These are phyloP conservation scores for Zygogramma bicolorata DNA, from an alignment of 2,888 invertebrate species.

Conservation along the genomic window DNA sequence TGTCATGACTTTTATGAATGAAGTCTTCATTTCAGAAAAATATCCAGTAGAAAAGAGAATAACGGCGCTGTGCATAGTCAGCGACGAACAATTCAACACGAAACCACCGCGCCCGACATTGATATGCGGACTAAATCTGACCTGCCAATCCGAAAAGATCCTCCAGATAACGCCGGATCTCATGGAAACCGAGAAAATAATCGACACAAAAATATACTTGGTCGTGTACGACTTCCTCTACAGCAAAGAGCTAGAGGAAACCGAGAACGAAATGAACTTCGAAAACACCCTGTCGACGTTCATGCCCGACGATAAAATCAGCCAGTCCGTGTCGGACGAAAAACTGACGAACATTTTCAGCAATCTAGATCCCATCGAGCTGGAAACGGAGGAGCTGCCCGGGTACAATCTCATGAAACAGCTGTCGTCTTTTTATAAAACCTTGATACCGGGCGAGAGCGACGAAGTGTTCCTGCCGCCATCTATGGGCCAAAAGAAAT, in stretches of 20 bases:
- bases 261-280: conserved; percentile 54
- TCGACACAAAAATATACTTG: conserved; percentile 68
- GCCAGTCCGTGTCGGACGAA: conserved; percentile 41
- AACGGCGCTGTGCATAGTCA: conserved; percentile 67
- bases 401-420: conserved; percentile 50
- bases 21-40: conserved; percentile 57
- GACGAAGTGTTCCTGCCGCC: conserved; percentile 64
- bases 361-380: conserved; percentile 43
- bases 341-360: conserved; percentile 44
- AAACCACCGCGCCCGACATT: conserved; percentile 65
- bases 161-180: conserved; percentile 38
- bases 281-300: conserved; percentile 24
- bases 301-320: conserved; percentile 41
- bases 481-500: conserved; percentile 48
- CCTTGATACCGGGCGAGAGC: conserved; percentile 65
- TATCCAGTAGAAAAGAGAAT: conserved; percentile 62
- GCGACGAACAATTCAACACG: conserved; percentile 50
- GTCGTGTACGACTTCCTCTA: conserved; percentile 80
- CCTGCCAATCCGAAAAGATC: conserved; percentile 41
- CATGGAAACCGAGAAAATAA: conserved; percentile 16
- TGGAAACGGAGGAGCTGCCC: conserved; percentile 45
- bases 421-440: conserved; percentile 62
- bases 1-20: too few species aligned
- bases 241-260: conserved; percentile 70
- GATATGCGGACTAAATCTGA: conserved; percentile 68